Evolutionary conservation across 2,888 invertebrate genomes (phyloP).

Genomic region (Lycocerus yunnanus): DNA sequence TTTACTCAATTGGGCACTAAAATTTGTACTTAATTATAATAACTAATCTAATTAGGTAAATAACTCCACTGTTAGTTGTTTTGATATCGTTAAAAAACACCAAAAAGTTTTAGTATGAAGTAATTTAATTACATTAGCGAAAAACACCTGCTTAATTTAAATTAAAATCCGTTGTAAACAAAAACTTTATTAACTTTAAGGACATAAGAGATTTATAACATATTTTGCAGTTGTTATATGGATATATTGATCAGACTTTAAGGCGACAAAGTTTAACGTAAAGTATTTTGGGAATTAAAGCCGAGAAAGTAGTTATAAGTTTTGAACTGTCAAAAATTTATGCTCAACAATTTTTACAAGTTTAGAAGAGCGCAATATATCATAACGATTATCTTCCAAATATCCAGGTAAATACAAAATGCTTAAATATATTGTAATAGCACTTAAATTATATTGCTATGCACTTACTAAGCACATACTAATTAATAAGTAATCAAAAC

Average conservation of each 20-base stretch:
- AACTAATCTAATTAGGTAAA: background rate
- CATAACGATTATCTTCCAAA: background rate
- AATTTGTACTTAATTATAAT: background rate
- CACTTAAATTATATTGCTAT: too few relatives aligned
- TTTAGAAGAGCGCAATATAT: background rate
- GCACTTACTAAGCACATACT: too few relatives aligned
- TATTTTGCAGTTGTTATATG: background rate
- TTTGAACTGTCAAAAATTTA: background rate
- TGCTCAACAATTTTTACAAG: background rate
- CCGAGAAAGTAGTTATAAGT: background rate
- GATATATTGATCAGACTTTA: background rate
- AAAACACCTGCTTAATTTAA: background rate
- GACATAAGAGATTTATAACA: background rate
- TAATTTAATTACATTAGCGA: background rate
- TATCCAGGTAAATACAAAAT: background rate
- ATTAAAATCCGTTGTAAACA: background rate
- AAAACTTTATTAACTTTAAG: background rate
- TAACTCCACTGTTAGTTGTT: background rate
- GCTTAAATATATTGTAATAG: too few relatives aligned
- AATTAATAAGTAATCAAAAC: too few relatives aligned
- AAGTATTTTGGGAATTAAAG: slow-evolving; percentile 3
- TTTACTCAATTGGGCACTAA: background rate
- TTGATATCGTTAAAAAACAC: background rate
- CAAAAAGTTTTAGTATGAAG: background rate
- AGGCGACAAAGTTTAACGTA: slow-evolving; percentile 1